Evolutionary conservation across 2,888 invertebrate genomes (phyloP), one percentile per base, ranked within the genome.

Genomic region (Tubulanus polymorphus): DNA sequence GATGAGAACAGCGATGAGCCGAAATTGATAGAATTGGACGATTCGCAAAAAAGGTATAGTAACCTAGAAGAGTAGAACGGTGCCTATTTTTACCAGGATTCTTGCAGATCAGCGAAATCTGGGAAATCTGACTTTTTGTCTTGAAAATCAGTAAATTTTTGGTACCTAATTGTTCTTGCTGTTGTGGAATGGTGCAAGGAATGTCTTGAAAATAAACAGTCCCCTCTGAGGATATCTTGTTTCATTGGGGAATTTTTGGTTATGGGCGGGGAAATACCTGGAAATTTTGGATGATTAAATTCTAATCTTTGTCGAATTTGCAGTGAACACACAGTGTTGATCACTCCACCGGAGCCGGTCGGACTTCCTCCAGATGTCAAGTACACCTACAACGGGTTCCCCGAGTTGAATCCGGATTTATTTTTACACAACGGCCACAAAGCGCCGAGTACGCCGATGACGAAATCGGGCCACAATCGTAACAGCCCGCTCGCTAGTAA

Each of bases 321-420:
- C 57, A 71, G 74, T 61, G 96, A 97, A 79, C 83, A 93, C 61
- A 96, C 96, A 15, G 93, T 96, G 58, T 93, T 93, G 74, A 91
- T 99, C 62, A 84, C 93, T 73, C 93, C 96, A 25, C 96, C 97
- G 0, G 95, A 96, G 76, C 88, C 86, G 8, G 67, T 64, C 1
- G 74, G 73, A n/a, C 59, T 74, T 26, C 74, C 74, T 37, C 69
- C 70, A 35, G 74, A 72, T 10, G 62, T 60, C n/a, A 66, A 53
- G 35, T 75, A 74, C 65, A 73, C 73, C 32, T 74, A 77, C 68
- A 71, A 76, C 60, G 74, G 74, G 3, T 76, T 74, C 61, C 74
- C 72, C 37, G 69, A 64, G 30, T 65, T 83, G 56, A 79, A 81
- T 52, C 70, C 73, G 10, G 74, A 77, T 48, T 69, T 83, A 58